Evolutionary conservation across 1,140 invertebrate genomes (phyloP).

Genomic region (Drosophila nebulosa): DNA sequence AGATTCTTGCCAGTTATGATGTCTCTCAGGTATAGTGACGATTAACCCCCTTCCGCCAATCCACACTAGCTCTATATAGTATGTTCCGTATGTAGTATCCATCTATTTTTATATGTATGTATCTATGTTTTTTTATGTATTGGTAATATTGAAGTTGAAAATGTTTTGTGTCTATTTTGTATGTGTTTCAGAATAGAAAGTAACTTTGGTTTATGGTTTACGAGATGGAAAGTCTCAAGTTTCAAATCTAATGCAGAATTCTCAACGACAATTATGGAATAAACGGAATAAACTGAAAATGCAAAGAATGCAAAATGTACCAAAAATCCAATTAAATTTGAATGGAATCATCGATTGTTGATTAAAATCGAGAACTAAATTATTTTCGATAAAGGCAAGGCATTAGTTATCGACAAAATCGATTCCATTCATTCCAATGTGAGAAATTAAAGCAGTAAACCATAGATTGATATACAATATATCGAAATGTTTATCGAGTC

Average conservation of each 20-base stretch:
- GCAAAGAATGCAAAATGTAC: too few species aligned
- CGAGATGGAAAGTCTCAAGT: background rate
- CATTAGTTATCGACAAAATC: too few species aligned
- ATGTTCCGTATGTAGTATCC: slow-evolving; percentile 19
- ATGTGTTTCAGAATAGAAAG: slow-evolving; percentile 39
- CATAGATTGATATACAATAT: too few species aligned
- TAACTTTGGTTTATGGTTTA: slow-evolving; percentile 49
- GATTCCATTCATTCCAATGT: too few species aligned
- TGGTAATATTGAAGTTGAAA: slow-evolving; percentile 54
- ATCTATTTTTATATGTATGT: slow-evolving; percentile 32
- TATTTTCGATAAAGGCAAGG: too few species aligned
- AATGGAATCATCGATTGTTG: too few species aligned
- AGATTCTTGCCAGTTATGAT: slow-evolving; percentile 68
- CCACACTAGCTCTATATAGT: slow-evolving; percentile 22
- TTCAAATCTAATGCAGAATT: background rate
- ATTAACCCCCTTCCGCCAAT: background rate
- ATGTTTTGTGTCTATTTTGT: slow-evolving; percentile 26
- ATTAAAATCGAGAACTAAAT: too few species aligned
- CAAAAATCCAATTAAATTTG: too few species aligned
- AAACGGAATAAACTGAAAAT: too few species aligned
- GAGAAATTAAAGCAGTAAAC: too few species aligned
- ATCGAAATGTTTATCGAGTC: too few species aligned
- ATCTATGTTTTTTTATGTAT: slow-evolving; percentile 15
- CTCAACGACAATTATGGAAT: background rate
- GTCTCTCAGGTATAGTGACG: slow-evolving; percentile 48